phyloP scores from a whole-genome alignment of 2,888 invertebrate species.

The Syrphus vitripennis region DNA sequence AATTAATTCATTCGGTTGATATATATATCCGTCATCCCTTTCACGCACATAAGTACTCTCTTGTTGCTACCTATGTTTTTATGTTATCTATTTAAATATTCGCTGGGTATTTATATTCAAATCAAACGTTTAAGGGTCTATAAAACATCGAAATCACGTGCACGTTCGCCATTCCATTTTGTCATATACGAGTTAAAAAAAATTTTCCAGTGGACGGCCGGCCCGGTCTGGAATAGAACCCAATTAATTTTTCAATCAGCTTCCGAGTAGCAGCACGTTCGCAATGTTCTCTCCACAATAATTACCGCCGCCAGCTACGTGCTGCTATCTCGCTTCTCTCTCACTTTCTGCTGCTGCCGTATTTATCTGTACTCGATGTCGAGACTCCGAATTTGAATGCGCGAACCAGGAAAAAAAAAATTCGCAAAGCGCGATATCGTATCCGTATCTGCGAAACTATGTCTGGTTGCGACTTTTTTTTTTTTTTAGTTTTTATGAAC shows the following conservation, averaged over 20 bases:
- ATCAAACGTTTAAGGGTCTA: constrained; percentile 32
- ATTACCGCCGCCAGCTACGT: constrained; percentile 67
- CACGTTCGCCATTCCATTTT: constrained; percentile 62
- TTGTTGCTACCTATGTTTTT: too few species aligned
- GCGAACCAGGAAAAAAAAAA: constrained; percentile 25
- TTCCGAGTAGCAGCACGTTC: constrained; percentile 68
- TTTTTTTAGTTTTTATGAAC: background rate
- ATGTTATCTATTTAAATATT: background rate
- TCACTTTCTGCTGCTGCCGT: background rate
- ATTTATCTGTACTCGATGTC: background rate
- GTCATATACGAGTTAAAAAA: too few species aligned
- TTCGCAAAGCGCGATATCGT: background rate
- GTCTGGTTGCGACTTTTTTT: constrained; percentile 16
- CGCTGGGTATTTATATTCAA: constrained; percentile 3
- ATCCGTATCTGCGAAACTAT: constrained; percentile 19
- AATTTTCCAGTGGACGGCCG: constrained; percentile 48
- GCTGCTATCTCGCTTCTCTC: constrained; percentile 23
- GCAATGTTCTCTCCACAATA: constrained; percentile 57
- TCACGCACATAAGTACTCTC: background rate
- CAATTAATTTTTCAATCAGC: constrained; percentile 71
- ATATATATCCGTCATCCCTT: background rate
- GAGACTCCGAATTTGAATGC: constrained; percentile 50
- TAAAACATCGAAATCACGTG: constrained; percentile 54
- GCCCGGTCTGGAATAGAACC: constrained; percentile 63
- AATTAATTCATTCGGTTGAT: background rate